These are phyloP conservation scores for Acropora yongei DNA, from an alignment of 64 coral and sea anemone genomes.

Conservation along the genomic window DNA sequence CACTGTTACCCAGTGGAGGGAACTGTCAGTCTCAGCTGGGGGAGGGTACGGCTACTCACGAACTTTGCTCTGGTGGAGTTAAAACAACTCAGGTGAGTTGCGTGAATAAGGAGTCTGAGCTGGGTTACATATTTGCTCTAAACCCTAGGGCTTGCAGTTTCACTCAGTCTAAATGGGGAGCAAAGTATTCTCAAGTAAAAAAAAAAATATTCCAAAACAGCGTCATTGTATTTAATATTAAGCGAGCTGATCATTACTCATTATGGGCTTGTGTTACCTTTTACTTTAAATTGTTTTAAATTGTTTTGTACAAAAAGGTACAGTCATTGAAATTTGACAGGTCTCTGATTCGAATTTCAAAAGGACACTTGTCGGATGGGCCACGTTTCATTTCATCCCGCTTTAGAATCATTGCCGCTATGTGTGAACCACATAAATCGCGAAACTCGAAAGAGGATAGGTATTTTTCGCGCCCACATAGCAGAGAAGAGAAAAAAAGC, in stretches of 20 bases:
- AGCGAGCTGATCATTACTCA: neutral
- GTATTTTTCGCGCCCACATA: conserved; percentile 10
- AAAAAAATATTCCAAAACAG: too few species aligned
- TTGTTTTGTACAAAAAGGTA: conserved; percentile 15
- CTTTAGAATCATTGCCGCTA: neutral
- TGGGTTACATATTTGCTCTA: too few species aligned
- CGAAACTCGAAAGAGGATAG: neutral
- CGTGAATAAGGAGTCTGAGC: neutral
- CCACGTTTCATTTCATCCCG: neutral
- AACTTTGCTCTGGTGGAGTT: neutral
- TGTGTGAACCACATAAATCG: neutral
- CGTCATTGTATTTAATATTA: neutral
- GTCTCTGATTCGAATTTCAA: neutral
- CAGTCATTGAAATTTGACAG: neutral
- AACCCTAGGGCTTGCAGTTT: too few species aligned
- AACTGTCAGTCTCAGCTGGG: neutral
- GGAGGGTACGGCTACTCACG: neutral
- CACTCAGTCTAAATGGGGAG: too few species aligned
- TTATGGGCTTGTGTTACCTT: too few species aligned
- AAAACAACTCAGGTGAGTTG: neutral
- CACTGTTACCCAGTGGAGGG: neutral
- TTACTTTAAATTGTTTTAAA: neutral
- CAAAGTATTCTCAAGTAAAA: too few species aligned
- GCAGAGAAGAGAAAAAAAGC: neutral
- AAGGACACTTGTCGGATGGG: neutral